A percentile compares a stretch with the other conserved stretches of the same genome.
Evolutionary conservation across 2,888 invertebrate species (phyloP).

Genomic region (Quadroppia sp.): DNA sequence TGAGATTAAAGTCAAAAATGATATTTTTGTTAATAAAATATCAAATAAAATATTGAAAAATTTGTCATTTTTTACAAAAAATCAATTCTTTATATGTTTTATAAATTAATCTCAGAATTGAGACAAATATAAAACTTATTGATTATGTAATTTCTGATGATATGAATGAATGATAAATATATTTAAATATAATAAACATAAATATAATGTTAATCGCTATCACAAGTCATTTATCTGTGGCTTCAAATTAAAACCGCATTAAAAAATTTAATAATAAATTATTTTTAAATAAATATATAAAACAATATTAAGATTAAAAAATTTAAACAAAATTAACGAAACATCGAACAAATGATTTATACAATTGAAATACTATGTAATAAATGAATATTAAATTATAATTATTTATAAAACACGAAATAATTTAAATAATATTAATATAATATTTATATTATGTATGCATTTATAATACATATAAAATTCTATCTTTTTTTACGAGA

Average conservation of each 20-base stretch:
- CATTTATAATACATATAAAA: slow-evolving; percentile 10
- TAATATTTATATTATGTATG: slow-evolving; percentile 7
- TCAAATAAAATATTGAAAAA: too few relatives aligned
- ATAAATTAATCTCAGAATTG: too few relatives aligned
- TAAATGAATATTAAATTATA: too few relatives aligned
- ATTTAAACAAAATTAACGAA: background rate
- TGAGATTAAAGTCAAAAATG: too few relatives aligned
- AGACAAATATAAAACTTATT: too few relatives aligned
- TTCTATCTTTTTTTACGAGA: slow-evolving; percentile 10
- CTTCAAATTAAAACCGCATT: background rate
- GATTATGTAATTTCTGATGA: slow-evolving; percentile 27
- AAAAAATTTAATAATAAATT: background rate
- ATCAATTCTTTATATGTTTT: too few relatives aligned
- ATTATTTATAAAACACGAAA: too few relatives aligned
- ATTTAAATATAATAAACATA: background rate
- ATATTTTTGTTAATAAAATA: too few relatives aligned
- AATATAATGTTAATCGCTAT: slow-evolving; percentile 13
- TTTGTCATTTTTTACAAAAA: too few relatives aligned
- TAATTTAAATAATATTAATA: background rate
- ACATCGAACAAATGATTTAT: background rate
- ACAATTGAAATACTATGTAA: too few relatives aligned
- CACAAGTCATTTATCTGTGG: slow-evolving; percentile 23
- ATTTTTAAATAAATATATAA: background rate
- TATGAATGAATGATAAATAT: background rate
- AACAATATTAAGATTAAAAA: background rate